Conservation (phyloP, 2,888 invertebrate genomes). For the Protula sp. region DNA sequence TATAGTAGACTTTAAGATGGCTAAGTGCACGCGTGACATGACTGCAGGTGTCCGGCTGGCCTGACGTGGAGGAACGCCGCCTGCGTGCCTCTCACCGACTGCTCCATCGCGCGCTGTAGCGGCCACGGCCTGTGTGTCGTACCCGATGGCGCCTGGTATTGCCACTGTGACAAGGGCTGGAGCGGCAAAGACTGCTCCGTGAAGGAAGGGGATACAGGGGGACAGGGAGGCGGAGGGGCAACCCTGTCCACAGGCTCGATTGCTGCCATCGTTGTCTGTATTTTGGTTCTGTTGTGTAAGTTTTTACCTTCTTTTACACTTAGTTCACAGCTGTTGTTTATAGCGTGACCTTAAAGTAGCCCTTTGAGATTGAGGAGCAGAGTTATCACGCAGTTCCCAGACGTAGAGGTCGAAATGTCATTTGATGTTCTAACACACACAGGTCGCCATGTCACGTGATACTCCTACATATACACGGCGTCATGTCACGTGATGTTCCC, state of each 20-base stretch:
- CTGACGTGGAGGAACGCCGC: not conserved
- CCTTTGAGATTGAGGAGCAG: no score
- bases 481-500: no score
- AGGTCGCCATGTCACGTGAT: no score
- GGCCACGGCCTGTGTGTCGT: conserved; percentile 18
- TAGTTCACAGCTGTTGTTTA: no score
- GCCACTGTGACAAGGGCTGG: conserved; percentile 92
- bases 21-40: no score
- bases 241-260: conserved; percentile 78
- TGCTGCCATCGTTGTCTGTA: conserved; percentile 93
- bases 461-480: no score
- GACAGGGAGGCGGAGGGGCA: not conserved
- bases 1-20: no score
- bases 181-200: conserved; percentile 63
- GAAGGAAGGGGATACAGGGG: not conserved
- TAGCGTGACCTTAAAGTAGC: no score
- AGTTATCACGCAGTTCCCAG: no score
- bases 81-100: conserved; percentile 16
- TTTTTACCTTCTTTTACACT: not conserved
- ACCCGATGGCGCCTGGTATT: conserved; percentile 55
- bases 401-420: no score
- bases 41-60: not conserved
- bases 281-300: conserved; percentile 63
- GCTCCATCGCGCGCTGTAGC: conserved; percentile 19
- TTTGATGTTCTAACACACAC: no score